These are phyloP conservation scores for Sebastes variabilis DNA, from an alignment of 2,797 vertebrate genomes.

Conservation along the genomic window DNA sequence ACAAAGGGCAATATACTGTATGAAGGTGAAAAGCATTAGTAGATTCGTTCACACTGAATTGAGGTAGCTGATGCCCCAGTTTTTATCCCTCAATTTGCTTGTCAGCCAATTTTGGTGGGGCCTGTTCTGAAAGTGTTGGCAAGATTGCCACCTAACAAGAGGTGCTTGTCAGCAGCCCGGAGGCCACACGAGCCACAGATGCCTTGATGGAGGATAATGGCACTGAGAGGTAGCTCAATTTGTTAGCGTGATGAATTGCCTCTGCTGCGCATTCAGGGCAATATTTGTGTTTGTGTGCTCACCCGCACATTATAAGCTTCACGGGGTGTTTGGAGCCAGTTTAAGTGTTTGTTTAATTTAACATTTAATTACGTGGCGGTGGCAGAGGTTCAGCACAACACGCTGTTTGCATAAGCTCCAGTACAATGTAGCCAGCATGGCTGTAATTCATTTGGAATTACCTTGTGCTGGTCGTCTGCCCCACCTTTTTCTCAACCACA, in stretches of 20 bases:
- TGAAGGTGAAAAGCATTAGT: constrained; percentile 9
- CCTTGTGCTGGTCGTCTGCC: constrained; percentile 2
- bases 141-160: constrained; percentile 43
- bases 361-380: constrained; percentile 30
- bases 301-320: constrained; percentile 3
- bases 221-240: constrained; percentile 41
- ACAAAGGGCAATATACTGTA: neutral
- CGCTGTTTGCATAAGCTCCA: neutral
- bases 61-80: constrained; percentile 12
- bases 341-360: constrained; percentile 47
- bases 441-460: constrained; percentile 35
- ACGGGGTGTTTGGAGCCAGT: constrained; percentile 10
- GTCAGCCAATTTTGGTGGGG: constrained; percentile 30
- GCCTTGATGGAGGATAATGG: constrained; percentile 45
- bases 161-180: constrained; percentile 40
- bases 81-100: constrained; percentile 41
- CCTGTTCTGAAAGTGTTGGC: constrained; percentile 27
- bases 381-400: constrained; percentile 1
- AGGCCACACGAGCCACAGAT: constrained; percentile 34
- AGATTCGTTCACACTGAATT: constrained; percentile 17
- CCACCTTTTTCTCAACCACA: constrained; percentile 18
- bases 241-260: constrained; percentile 60
- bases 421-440: neutral
- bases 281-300: constrained; percentile 39
- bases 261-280: constrained; percentile 10